These are phyloP conservation scores for Limnothrissa miodon DNA, from an alignment of 2,113 vertebrate species.

Conservation along the genomic window DNA sequence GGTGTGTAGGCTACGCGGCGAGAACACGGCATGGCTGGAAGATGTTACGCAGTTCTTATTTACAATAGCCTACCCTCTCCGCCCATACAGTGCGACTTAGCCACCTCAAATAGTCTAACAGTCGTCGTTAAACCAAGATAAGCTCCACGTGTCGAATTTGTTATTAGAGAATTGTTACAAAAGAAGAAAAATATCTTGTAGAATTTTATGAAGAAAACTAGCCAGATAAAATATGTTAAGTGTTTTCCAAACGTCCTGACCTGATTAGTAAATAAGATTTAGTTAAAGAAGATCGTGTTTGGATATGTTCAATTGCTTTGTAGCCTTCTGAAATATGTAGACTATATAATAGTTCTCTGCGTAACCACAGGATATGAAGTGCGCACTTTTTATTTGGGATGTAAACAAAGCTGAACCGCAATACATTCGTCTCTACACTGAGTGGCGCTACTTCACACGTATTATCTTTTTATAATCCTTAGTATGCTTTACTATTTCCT, in stretches of 20 bases:
- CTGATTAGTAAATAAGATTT: not conserved
- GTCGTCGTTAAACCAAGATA: not conserved
- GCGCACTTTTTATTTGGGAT: conserved; percentile 75
- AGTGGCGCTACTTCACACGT: conserved; percentile 49
- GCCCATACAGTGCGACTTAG: conserved; percentile 30
- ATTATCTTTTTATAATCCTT: not conserved
- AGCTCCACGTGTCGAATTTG: not conserved
- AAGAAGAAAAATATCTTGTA: not conserved
- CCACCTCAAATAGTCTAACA: not conserved
- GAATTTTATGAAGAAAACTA: not conserved
- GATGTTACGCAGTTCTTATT: conserved; percentile 75
- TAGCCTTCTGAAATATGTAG: not conserved
- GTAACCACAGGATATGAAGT: conserved; percentile 31
- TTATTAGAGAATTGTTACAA: not conserved
- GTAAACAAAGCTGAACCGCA: conserved; percentile 68
- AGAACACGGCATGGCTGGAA: conserved; percentile 32
- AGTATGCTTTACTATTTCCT: not conserved
- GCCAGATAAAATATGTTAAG: not conserved
- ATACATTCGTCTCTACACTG: conserved; percentile 33
- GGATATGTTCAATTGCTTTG: not conserved
- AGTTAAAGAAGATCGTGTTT: not conserved
- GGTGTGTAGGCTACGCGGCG: conserved; percentile 30
- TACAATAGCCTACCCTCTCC: conserved; percentile 41
- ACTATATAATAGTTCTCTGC: not conserved
- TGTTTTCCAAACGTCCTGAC: not conserved